A percentile compares a stretch with the other conserved stretches of the same genome.
These are phyloP conservation scores for Catalaphyllia jardinei DNA, from an alignment of 64 coral and sea anemone species.

Conservation along the genomic window DNA sequence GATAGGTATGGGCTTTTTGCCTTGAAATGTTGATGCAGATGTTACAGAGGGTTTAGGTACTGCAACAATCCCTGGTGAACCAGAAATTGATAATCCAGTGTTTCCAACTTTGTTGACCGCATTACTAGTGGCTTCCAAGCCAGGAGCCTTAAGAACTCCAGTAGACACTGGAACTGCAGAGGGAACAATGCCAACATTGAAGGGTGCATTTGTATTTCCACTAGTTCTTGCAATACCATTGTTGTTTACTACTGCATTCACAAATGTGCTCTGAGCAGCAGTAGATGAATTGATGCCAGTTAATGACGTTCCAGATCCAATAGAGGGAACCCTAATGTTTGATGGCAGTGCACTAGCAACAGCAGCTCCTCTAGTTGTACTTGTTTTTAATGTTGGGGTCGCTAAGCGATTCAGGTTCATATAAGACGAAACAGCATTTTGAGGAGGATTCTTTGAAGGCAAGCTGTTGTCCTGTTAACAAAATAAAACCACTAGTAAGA, in stretches of 20 bases:
- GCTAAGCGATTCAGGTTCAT: constrained; percentile 14
- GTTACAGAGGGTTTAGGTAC: constrained; percentile 2
- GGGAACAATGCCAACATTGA: constrained; percentile 12
- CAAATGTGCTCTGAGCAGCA: constrained; percentile 14
- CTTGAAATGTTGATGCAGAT: constrained; percentile 54
- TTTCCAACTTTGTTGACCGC: neutral
- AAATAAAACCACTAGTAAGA: neutral
- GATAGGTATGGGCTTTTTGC: constrained; percentile 92
- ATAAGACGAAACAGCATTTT: neutral
- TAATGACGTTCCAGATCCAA: constrained; percentile 3
- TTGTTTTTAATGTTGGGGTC: constrained; percentile 1
- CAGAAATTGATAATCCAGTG: neutral
- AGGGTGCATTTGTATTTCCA: neutral
- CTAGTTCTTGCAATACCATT: constrained; percentile 5
- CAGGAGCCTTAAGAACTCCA: constrained; percentile 6
- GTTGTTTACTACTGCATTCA: constrained; percentile 29
- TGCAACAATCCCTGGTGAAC: neutral
- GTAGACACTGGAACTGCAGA: constrained; percentile 22
- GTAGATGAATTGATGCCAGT: neutral
- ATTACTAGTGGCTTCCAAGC: neutral
- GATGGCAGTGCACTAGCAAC: neutral
- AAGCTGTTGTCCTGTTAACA: neutral
- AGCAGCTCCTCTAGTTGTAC: neutral
- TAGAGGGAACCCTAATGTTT: neutral
- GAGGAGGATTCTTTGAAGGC: neutral